These are phyloP conservation scores for Gouania willdenowi DNA, from an alignment of 2,797 vertebrate genomes.

Conservation along the genomic window DNA sequence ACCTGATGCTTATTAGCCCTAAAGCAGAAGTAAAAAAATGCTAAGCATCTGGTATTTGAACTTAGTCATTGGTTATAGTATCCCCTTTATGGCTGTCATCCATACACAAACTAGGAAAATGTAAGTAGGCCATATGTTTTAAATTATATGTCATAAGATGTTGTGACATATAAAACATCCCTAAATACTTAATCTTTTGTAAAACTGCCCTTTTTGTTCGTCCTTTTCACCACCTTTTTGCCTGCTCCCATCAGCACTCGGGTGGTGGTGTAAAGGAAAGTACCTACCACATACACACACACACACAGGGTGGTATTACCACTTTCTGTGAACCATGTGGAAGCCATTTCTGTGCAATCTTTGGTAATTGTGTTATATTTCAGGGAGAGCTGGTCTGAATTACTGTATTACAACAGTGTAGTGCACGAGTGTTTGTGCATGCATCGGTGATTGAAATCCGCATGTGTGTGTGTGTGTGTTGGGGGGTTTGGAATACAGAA, in stretches of 20 bases:
- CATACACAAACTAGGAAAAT: no score
- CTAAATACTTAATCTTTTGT: no score
- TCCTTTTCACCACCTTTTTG: constrained; percentile 23
- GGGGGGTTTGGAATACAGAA: not conserved
- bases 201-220: no score
- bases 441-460: not conserved
- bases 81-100: no score
- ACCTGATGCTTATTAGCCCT: no score
- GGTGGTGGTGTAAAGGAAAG: constrained; percentile 45
- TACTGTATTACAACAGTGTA: constrained; percentile 42
- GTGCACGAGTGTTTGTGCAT: constrained; percentile 2
- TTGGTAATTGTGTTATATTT: constrained; percentile 66
- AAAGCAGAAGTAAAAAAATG: no score
- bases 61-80: no score
- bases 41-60: no score
- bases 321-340: constrained; percentile 67
- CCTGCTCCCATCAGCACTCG: constrained; percentile 27
- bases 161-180: no score
- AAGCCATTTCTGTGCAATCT: constrained; percentile 68
- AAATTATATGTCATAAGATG: no score
- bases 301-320: constrained; percentile 52
- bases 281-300: constrained; percentile 37
- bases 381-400: constrained; percentile 53
- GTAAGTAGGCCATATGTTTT: no score
- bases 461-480: not conserved